Percentiles rank a stretch among this genome's conserved stretches.
Evolutionary conservation across 2,888 invertebrate genomes (phyloP).

Genomic region (Azorinus chamasolen): DNA sequence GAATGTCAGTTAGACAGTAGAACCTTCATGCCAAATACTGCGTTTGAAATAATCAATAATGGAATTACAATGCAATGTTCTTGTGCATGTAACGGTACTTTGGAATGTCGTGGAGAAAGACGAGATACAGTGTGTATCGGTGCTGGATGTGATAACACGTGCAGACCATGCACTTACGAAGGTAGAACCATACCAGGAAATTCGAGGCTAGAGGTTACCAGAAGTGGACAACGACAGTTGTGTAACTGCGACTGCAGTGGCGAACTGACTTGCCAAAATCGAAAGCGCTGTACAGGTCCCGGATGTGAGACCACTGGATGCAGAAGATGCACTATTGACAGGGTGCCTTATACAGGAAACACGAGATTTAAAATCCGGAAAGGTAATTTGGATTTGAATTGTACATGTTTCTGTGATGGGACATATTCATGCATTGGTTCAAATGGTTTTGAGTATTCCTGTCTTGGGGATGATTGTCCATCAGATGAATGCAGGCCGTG

Average conservation of each 20-base stretch:
- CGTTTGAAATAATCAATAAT: slow-evolving; percentile 55
- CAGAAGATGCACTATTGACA: slow-evolving; percentile 68
- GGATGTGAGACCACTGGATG: slow-evolving; percentile 65
- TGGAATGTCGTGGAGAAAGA: slow-evolving; percentile 46
- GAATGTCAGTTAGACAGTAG: slow-evolving; percentile 48
- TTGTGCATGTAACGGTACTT: slow-evolving; percentile 52
- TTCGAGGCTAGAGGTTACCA: slow-evolving; percentile 20
- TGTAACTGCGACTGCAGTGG: slow-evolving; percentile 78
- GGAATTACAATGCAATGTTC: slow-evolving; percentile 50
- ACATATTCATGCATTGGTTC: slow-evolving; percentile 75
- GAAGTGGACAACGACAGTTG: slow-evolving; percentile 43
- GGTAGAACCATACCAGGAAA: slow-evolving; percentile 31
- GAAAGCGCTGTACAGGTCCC: slow-evolving; percentile 66
- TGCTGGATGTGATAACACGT: slow-evolving; percentile 32
- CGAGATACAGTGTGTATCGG: slow-evolving; percentile 42
- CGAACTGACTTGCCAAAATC: slow-evolving; percentile 71
- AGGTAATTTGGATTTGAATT: slow-evolving; percentile 69
- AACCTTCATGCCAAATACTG: slow-evolving; percentile 39
- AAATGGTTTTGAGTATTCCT: slow-evolving; percentile 56
- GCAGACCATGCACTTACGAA: slow-evolving; percentile 19
- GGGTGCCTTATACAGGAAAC: slow-evolving; percentile 69
- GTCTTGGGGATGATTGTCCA: slow-evolving; percentile 51
- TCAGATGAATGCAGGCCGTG: slow-evolving; percentile 48
- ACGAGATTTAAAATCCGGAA: slow-evolving; percentile 69
- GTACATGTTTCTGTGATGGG: slow-evolving; percentile 80